A percentile compares a stretch with the other conserved stretches of the same genome.
These are phyloP conservation scores for Hypselothyrea guttata DNA, from an alignment of 2,888 invertebrate species.

Conservation along the genomic window DNA sequence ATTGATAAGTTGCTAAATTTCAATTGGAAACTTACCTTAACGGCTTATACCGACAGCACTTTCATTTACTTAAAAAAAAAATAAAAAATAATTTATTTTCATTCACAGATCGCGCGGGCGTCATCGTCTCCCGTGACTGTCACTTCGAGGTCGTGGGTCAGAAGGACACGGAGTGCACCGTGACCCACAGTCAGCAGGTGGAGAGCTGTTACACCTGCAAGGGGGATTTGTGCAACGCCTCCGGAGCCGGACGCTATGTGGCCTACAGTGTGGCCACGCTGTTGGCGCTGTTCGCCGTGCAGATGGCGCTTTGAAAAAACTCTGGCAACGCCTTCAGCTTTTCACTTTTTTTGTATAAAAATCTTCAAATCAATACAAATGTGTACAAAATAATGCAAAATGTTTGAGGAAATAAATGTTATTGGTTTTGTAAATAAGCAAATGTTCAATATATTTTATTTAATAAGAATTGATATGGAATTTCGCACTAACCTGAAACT, in stretches of 20 bases:
- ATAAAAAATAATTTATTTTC: slow-evolving; percentile 1
- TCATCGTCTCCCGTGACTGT: slow-evolving; percentile 79
- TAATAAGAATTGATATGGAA: neutral
- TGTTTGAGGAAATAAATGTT: neutral
- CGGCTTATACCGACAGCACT: no score
- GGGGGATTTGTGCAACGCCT: slow-evolving; percentile 86
- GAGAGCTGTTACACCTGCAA: slow-evolving; percentile 86
- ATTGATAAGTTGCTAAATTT: no score
- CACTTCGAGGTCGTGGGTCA: slow-evolving; percentile 79
- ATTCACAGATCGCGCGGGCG: slow-evolving; percentile 74
- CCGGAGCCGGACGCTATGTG: slow-evolving; percentile 70
- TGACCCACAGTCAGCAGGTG: slow-evolving; percentile 76
- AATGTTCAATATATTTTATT: neutral
- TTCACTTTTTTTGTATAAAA: no score
- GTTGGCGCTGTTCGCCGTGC: slow-evolving; percentile 66
- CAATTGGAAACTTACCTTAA: no score
- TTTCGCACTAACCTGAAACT: slow-evolving; percentile 18
- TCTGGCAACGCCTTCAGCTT: no score
- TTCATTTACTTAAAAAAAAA: neutral
- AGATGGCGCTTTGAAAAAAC: slow-evolving; percentile 56
- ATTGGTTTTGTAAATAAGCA: slow-evolving; percentile 29
- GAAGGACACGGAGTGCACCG: slow-evolving; percentile 75
- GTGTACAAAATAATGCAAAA: slow-evolving; percentile 30
- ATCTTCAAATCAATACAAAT: neutral
- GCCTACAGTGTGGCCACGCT: slow-evolving; percentile 66